Base-by-base conservation (phyloP, 64 coral and sea anemone genomes). In the Montipora foliosa region DNA sequence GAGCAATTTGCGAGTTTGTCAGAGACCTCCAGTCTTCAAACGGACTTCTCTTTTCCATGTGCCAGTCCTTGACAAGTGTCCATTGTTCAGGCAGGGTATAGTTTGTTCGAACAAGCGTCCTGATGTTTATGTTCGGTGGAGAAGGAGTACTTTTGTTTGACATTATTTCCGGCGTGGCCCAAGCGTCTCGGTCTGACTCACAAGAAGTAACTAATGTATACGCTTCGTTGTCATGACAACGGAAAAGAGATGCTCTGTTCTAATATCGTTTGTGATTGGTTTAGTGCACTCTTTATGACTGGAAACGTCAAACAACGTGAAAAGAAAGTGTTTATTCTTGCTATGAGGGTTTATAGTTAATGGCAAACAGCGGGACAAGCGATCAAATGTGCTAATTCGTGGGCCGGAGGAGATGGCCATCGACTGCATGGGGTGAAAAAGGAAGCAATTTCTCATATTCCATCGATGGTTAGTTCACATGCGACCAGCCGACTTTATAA, bases 51-150 rank as follows among this genome's bases (percentile, higher is more conserved):
- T 80, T 87, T 48, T 97, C 95, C 37, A 97, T 95, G 2, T 95
- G 81, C 95, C 95, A 97, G 76, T 94, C 95, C 29, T 95, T 94
- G 6, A 97, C 95, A 1, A 95, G 76, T 49, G 93, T 97, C 95
- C 95, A 97, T 46, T 97, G 95, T 14, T 97, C 95, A 15, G 95
- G 95, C 47, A 97, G 76, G 14, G 92, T 92, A 37, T 72, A 14
- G 49, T 76, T 91, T 47, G 78, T 62, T 72, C 82, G 81, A 67
- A 96, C 52, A 0, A 96, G 78, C 24, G 79, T 87, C 74, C 14
- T 93, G 48, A 88, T 60, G 15, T 79, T 78, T 5, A 87, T 62
- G 17, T 75, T 84, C 16, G 91, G 47, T 50, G 64, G 73, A 10
- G 87, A 87, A 53, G 64, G 70, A 4, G 58, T 70, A 22, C 87